These are phyloP conservation scores for Apomyelois bistriatella DNA, from an alignment of 2,888 invertebrate species.

Conservation along the genomic window DNA sequence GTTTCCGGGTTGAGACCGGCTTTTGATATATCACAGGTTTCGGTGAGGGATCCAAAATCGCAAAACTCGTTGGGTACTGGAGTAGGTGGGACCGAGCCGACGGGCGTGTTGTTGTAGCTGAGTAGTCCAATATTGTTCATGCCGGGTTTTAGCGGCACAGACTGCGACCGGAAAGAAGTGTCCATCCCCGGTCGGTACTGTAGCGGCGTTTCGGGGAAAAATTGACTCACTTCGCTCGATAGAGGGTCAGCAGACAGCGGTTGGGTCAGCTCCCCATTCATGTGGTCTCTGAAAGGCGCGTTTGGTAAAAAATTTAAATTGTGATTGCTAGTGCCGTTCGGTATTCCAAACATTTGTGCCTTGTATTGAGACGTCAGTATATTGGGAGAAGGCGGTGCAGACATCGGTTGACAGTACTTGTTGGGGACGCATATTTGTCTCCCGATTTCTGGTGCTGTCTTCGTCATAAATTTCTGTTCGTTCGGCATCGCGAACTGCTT, in stretches of 20 bases:
- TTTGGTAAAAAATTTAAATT: conserved; percentile 67
- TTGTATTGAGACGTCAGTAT: conserved; percentile 70
- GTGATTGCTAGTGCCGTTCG: conserved; percentile 67
- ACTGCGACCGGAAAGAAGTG: conserved; percentile 83
- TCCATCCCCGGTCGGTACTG: conserved; percentile 62
- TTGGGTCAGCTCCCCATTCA: conserved; percentile 56
- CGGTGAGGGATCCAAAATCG: conserved; percentile 83
- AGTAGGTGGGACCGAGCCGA: conserved; percentile 83
- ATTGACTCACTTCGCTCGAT: conserved; percentile 81
- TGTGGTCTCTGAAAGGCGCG: conserved; percentile 62
- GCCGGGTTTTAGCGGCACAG: conserved; percentile 86
- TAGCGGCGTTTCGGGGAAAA: conserved; percentile 75
- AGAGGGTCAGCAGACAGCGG: conserved; percentile 72
- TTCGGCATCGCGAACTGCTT: conserved; percentile 69
- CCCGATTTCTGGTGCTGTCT: conserved; percentile 29
- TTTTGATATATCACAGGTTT: conserved; percentile 75
- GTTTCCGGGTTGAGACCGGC: conserved; percentile 80
- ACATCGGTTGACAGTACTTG: conserved; percentile 78
- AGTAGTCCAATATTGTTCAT: conserved; percentile 58
- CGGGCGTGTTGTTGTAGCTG: conserved; percentile 77
- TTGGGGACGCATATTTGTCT: conserved; percentile 41
- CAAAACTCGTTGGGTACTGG: conserved; percentile 86
- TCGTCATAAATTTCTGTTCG: conserved; percentile 63
- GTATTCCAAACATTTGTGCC: conserved; percentile 63
- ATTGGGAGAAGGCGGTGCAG: conserved; percentile 85